phyloP scores from a whole-genome alignment of 2,888 invertebrate species.

The Ernsta delagoae region DNA sequence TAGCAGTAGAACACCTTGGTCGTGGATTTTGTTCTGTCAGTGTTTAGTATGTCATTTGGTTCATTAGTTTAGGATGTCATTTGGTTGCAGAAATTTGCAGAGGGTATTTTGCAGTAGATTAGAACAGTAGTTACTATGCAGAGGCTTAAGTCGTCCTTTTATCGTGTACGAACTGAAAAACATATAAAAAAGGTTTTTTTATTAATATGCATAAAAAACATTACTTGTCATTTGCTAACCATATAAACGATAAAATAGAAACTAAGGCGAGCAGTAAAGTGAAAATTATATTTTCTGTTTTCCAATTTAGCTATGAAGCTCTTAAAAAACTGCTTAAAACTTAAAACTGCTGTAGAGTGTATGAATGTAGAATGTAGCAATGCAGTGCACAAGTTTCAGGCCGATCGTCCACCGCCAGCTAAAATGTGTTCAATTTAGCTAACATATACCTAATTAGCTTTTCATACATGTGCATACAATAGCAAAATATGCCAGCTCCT shows the following conservation, averaged over 20 bases:
- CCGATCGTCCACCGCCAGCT: not conserved
- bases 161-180: too few relatives aligned
- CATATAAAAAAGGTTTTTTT: too few relatives aligned
- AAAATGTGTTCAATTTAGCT: not conserved
- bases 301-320: not conserved
- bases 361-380: conserved; percentile 8
- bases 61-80: too few relatives aligned
- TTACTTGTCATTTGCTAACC: not conserved
- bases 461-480: not conserved
- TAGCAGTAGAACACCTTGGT: not conserved
- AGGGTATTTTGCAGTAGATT: too few relatives aligned
- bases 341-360: conserved; percentile 2
- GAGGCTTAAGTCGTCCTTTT: too few relatives aligned
- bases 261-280: not conserved
- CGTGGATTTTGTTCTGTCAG: too few relatives aligned
- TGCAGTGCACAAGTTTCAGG: conserved; percentile 11
- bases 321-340: conserved; percentile 12
- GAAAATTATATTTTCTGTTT: not conserved
- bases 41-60: too few relatives aligned
- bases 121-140: too few relatives aligned
- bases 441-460: not conserved
- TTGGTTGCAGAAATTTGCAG: too few relatives aligned
- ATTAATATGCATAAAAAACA: too few relatives aligned
- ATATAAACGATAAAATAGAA: not conserved
- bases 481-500: not conserved